These are phyloP conservation scores for Lycodopsis pacificus DNA, from an alignment of 2,797 vertebrate species.

Conservation along the genomic window DNA sequence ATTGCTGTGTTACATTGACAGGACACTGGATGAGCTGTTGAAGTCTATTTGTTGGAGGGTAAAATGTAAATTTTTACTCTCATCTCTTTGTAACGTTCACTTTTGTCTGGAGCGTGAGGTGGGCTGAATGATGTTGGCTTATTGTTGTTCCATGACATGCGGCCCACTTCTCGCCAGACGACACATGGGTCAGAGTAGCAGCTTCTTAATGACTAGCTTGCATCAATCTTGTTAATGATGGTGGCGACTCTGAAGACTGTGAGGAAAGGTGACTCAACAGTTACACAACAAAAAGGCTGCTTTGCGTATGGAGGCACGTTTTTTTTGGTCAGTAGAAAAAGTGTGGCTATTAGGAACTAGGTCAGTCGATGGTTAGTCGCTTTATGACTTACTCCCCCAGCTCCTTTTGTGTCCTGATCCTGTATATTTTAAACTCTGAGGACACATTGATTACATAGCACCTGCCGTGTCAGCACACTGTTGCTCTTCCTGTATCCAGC, in stretches of 20 bases:
- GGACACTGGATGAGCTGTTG: conserved; percentile 19
- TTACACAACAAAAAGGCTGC: conserved; percentile 31
- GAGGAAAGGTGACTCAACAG: conserved; percentile 50
- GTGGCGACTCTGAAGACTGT: conserved; percentile 20
- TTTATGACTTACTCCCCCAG: conserved; percentile 18
- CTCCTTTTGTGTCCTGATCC: conserved; percentile 7
- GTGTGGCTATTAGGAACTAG: conserved; percentile 29
- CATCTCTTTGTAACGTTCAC: conserved; percentile 1
- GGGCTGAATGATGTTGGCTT: neutral
- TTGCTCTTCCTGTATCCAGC: conserved; percentile 15
- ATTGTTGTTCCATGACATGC: conserved; percentile 41
- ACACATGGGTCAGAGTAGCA: conserved; percentile 27
- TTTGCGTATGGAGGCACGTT: conserved; percentile 27
- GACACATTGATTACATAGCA: neutral
- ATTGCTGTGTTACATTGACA: conserved; percentile 25
- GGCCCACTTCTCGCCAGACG: conserved; percentile 37
- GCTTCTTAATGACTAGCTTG: conserved; percentile 48
- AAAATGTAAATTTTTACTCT: conserved; percentile 10
- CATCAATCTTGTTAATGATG: conserved; percentile 51
- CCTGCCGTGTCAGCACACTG: neutral
- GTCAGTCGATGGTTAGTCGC: conserved; percentile 13
- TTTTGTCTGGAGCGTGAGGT: conserved; percentile 19
- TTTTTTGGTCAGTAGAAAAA: conserved; percentile 3
- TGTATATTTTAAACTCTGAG: conserved; percentile 15
- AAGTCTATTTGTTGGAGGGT: conserved; percentile 20